phyloP scores from a whole-genome alignment of 2,888 invertebrate genomes.

The Lasioglossum malachurum region DNA sequence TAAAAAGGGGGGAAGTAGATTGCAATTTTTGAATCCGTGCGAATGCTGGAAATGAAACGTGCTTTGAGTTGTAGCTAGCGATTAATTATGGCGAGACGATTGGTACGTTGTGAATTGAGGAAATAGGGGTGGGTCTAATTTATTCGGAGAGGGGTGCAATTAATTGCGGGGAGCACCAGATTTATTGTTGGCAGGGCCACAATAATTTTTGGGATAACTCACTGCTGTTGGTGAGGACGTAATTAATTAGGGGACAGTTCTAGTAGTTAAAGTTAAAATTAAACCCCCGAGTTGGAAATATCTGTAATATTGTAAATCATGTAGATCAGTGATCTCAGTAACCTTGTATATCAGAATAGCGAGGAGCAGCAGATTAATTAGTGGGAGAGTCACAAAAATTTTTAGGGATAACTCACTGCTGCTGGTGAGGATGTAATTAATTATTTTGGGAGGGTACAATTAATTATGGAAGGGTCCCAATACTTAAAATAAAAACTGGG shows the following conservation, averaged over 20 bases:
- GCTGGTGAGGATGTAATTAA: too few species aligned
- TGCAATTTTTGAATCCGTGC: neutral
- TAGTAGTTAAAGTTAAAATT: neutral
- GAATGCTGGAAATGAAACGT: neutral
- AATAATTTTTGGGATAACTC: too few species aligned
- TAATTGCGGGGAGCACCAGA: neutral
- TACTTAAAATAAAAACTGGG: too few species aligned
- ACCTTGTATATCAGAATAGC: too few species aligned
- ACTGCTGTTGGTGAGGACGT: too few species aligned
- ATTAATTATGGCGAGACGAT: neutral
- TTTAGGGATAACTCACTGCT: too few species aligned
- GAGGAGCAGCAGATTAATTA: too few species aligned
- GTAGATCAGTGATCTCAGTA: neutral
- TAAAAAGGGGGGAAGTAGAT: neutral
- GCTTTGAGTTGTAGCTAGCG: neutral
- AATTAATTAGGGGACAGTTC: neutral
- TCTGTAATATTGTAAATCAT: neutral
- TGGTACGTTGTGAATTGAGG: neutral
- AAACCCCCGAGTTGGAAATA: neutral
- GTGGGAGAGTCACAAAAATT: too few species aligned
- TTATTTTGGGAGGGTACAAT: too few species aligned
- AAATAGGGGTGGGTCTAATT: neutral
- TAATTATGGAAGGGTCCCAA: too few species aligned
- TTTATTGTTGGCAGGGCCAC: too few species aligned
- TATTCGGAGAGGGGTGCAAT: neutral